Percentiles rank a stretch among this genome's conserved stretches.
phyloP scores from a whole-genome alignment of 1,140 invertebrate genomes.

The Hyposmocoma kahamanoa region DNA sequence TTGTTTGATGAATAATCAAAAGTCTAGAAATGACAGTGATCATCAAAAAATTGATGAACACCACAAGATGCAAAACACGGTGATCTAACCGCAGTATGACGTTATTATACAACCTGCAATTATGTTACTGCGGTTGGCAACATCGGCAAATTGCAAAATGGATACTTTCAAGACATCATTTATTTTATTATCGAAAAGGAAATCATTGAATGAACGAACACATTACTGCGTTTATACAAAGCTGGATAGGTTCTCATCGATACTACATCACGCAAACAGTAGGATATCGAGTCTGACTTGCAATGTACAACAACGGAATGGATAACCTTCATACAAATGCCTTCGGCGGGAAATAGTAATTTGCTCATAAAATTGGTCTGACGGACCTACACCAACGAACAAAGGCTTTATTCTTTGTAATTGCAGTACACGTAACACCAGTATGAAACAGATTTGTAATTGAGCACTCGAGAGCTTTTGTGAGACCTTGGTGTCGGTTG shows the following conservation, averaged over 20 bases:
- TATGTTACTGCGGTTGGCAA: constrained; percentile 36
- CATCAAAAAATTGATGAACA: constrained; percentile 36
- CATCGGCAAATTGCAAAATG: constrained; percentile 26
- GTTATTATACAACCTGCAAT: constrained; percentile 42
- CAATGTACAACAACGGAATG: not conserved
- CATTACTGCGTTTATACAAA: too few relatives aligned
- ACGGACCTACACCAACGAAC: not conserved
- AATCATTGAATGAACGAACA: too few relatives aligned
- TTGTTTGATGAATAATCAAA: not conserved
- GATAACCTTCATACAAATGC: constrained; percentile 1
- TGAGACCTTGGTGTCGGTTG: constrained; percentile 10
- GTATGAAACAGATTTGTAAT: constrained; percentile 9
- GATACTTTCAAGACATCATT: not conserved
- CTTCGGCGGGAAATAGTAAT: constrained; percentile 1
- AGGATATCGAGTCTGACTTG: too few relatives aligned
- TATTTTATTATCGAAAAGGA: not conserved
- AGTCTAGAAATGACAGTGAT: constrained; percentile 27
- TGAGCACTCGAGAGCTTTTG: constrained; percentile 5
- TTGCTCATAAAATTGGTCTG: not conserved
- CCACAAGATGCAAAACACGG: too few relatives aligned
- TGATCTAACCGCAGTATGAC: constrained; percentile 31
- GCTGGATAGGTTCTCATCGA: too few relatives aligned
- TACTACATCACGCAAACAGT: too few relatives aligned
- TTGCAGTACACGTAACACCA: constrained; percentile 3
- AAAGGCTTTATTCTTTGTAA: constrained; percentile 10